phyloP scores from a whole-genome alignment of 2,113 vertebrate genomes.

The Prietella phreatophila region DNA sequence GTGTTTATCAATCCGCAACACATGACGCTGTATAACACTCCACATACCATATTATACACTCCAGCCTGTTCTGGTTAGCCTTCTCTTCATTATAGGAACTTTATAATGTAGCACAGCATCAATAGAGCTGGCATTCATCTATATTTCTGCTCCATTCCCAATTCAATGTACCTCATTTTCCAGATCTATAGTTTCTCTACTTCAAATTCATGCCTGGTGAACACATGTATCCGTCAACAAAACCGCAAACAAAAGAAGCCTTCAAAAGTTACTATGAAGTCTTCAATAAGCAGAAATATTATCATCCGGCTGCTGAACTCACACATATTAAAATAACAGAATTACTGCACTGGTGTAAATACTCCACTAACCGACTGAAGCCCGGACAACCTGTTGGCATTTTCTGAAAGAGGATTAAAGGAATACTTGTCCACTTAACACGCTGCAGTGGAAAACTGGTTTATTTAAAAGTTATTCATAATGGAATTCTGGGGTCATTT shows the following conservation, averaged over 20 bases:
- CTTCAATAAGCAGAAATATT: conserved; percentile 39
- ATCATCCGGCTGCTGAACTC: conserved; percentile 13
- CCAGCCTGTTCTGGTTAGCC: conserved; percentile 23
- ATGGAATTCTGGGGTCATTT: background rate
- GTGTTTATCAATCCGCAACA: conserved; percentile 40
- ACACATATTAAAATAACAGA: conserved; percentile 24
- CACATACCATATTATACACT: conserved; percentile 39
- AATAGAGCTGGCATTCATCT: background rate
- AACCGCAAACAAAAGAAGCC: conserved; percentile 6
- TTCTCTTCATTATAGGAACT: conserved; percentile 19
- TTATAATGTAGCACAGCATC: conserved; percentile 40
- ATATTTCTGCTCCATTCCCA: background rate
- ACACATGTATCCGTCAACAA: conserved; percentile 9
- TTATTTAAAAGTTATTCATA: background rate
- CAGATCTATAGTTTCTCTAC: background rate
- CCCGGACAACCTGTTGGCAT: background rate
- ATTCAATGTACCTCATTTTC: background rate
- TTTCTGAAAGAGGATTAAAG: background rate
- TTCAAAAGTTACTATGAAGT: conserved; percentile 33
- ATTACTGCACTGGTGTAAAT: conserved; percentile 18
- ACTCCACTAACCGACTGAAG: background rate
- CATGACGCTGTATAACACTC: conserved; percentile 43
- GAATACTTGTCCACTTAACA: background rate
- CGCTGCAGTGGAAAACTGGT: background rate
- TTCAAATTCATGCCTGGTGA: background rate